A percentile compares a stretch with the other conserved stretches of the same genome.
Evolutionary conservation across 2,888 invertebrate species (phyloP).

Genomic region (Heteromyza rotundicornis): DNA sequence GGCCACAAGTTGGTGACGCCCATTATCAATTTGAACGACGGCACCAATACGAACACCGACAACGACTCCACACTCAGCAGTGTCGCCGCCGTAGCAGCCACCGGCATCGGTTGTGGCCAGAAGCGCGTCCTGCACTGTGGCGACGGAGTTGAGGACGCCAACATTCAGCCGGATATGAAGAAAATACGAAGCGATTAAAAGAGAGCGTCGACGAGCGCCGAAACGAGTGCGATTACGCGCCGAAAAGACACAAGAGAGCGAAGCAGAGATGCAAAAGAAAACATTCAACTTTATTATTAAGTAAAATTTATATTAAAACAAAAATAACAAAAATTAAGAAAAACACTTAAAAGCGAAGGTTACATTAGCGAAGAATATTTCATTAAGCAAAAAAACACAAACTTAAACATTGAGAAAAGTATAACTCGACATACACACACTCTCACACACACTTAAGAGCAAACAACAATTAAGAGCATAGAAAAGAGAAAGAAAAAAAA

Average conservation of each 20-base stretch:
- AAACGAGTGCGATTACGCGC: neutral
- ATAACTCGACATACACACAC: constrained; percentile 12
- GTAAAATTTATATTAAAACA: constrained; percentile 22
- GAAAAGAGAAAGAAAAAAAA: constrained; percentile 28
- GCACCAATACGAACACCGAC: constrained; percentile 29
- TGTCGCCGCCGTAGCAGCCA: constrained; percentile 31
- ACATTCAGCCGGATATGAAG: constrained; percentile 58
- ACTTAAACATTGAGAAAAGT: constrained; percentile 3
- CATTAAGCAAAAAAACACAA: constrained; percentile 14
- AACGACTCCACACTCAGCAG: constrained; percentile 34
- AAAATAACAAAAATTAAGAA: constrained; percentile 12
- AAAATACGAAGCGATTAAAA: constrained; percentile 60
- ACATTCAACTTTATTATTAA: constrained; percentile 27
- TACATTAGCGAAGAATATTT: constrained; percentile 5
- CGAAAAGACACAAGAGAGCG: constrained; percentile 9
- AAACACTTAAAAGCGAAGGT: constrained; percentile 9
- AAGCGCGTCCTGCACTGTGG: constrained; percentile 48
- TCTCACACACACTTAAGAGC: too few relatives aligned
- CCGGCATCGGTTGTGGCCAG: too few relatives aligned
- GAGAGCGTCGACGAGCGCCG: neutral
- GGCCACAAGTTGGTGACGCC: constrained; percentile 29
- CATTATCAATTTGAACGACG: constrained; percentile 27
- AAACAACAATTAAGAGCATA: constrained; percentile 14
- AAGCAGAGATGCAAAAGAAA: constrained; percentile 7
- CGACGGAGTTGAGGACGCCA: constrained; percentile 32